Evolutionary conservation across 2,797 vertebrate species (phyloP), one percentile per base, ranked within the genome.

Genomic region (Threskiornis aethiopicus): DNA sequence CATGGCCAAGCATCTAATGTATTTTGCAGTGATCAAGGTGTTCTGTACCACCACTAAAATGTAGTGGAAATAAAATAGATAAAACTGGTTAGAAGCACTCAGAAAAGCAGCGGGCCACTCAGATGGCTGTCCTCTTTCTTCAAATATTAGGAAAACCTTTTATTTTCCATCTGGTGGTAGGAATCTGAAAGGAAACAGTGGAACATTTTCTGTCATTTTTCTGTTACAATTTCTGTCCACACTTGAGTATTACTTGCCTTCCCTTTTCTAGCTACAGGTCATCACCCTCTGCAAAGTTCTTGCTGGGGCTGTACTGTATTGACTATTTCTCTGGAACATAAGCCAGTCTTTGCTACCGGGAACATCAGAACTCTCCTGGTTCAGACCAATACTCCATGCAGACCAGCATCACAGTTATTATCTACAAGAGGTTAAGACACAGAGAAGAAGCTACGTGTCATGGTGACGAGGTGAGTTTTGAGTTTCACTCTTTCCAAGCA

Each of bases 381-480:
- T 91, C 22, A 79, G 19, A 62, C 28, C 13, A 75, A 24, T 24
- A 10, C 3, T 62, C 9, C 58, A n/a, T 17, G 20, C 4, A 72
- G 12, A 69, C 10, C 7, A 76, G 3, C 14, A 35, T 10, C 21
- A n/a, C 11, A 33, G 11, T 29, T 79, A 4, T 19, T 72, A 37
- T 14, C 6, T 42, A 16, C 20, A 59, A 81, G 11, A 29, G 6
- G 2, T 28, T 55, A 49, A 42, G 59, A 22, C 47, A 84, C 6
- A 73, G 61, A 70, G 18, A 4, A 31, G 24, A 70, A 73, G 22
- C 2, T 78, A 9, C 5, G 11, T 33, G 20, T 29, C 16, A 11
- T 1, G 0, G 14, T 31, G 46, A 33, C 0, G 0, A 69, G 24
- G 16, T 26, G 4, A 78, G 9, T 9, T 37, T 84, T 73, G 24